These are phyloP conservation scores for Pseudoips prasinana DNA, from an alignment of 2,888 invertebrate genomes.

Conservation along the genomic window DNA sequence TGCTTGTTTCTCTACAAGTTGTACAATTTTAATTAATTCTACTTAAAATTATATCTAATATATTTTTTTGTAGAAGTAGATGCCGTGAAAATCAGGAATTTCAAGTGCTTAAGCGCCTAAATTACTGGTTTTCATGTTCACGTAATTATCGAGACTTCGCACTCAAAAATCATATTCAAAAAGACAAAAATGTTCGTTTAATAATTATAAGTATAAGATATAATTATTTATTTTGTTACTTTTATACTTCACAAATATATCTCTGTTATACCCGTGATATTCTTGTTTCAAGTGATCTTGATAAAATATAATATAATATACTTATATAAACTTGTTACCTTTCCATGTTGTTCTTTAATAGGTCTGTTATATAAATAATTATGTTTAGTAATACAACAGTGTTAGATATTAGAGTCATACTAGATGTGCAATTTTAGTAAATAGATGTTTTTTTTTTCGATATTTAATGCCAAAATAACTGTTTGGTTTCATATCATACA, in stretches of 20 bases:
- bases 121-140: too few relatives aligned
- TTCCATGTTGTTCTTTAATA: conserved; percentile 39
- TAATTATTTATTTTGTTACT: conserved; percentile 46
- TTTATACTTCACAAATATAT: conserved; percentile 41
- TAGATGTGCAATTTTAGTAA: conserved; percentile 76
- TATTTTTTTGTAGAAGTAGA: too few relatives aligned
- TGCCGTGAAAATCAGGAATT: too few relatives aligned
- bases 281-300: conserved; percentile 47
- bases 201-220: conserved; percentile 7
- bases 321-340: conserved; percentile 30
- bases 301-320: not conserved
- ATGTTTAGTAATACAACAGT: conserved; percentile 31
- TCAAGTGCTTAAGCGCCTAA: too few relatives aligned
- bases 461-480: conserved; percentile 68
- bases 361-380: conserved; percentile 44
- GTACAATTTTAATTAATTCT: too few relatives aligned
- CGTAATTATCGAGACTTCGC: too few relatives aligned
- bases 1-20: too few relatives aligned
- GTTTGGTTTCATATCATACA: conserved; percentile 73
- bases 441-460: conserved; percentile 58
- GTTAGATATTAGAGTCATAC: conserved; percentile 39
- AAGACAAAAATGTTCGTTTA: not conserved
- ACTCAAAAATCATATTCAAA: not conserved
- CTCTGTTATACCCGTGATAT: conserved; percentile 46
- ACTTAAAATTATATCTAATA: too few relatives aligned